Conservation (phyloP, 2,888 invertebrate genomes). For the Tryphoninae sp. region DNA sequence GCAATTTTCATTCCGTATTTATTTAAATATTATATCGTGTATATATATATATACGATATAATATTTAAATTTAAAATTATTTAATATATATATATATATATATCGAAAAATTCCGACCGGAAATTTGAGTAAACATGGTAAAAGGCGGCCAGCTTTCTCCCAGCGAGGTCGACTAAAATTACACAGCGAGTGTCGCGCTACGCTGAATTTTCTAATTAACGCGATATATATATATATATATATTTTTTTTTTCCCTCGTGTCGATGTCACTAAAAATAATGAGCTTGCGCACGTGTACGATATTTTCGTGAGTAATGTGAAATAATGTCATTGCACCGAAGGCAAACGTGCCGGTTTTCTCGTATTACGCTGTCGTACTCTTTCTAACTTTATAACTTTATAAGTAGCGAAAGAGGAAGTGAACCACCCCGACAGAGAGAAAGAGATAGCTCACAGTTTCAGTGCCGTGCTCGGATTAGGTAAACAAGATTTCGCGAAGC, state of each 20-base stretch:
- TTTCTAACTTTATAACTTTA: conserved; percentile 7
- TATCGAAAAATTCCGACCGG: not conserved
- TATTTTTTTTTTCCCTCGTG: not conserved
- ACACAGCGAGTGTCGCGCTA: not conserved
- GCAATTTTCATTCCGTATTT: conserved; percentile 35
- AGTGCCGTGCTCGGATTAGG: conserved; percentile 68
- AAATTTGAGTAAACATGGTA: conserved; percentile 13
- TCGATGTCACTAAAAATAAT: conserved; percentile 39
- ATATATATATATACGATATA: not conserved
- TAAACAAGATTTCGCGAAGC: conserved; percentile 73
- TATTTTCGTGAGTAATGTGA: not conserved
- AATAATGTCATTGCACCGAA: conserved; percentile 31
- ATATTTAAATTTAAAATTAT: too few species aligned
- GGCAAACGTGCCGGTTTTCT: conserved; percentile 4
- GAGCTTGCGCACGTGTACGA: not conserved
- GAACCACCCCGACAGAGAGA: conserved; percentile 18
- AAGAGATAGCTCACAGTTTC: conserved; percentile 41
- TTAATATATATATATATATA: conserved; percentile 7
- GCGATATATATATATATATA: conserved; percentile 11
- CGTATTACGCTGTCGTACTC: conserved; percentile 3
- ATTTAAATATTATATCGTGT: conserved; percentile 38
- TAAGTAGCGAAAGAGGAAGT: conserved; percentile 4
- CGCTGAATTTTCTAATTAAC: conserved; percentile 32
- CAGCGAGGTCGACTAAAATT: not conserved
- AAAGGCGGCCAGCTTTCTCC: conserved; percentile 32